Conservation (phyloP, 2,797 vertebrate genomes). For the Eulemur mongoz region DNA sequence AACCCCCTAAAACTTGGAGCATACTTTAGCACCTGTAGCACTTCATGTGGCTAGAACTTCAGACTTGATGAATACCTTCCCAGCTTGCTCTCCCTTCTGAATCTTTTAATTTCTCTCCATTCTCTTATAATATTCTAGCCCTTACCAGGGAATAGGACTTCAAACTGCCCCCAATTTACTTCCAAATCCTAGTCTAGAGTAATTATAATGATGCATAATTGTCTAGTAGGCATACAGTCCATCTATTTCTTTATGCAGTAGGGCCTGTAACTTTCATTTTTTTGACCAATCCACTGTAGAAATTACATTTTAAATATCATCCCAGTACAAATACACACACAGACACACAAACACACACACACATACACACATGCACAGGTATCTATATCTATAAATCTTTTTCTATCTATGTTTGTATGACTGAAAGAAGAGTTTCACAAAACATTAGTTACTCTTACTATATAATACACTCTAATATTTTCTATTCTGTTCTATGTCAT, state of each 20-base stretch:
- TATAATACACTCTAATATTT: slow-evolving; percentile 5
- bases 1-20: background rate
- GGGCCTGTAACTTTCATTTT: background rate
- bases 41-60: background rate
- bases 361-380: background rate
- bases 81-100: background rate
- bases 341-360: background rate
- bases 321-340: background rate
- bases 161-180: background rate
- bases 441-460: background rate
- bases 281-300: background rate
- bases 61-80: background rate
- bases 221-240: background rate
- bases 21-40: background rate
- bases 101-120: background rate
- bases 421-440: slow-evolving; percentile 33
- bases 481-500: background rate
- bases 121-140: background rate
- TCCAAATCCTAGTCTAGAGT: slow-evolving; percentile 20
- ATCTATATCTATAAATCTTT: background rate
- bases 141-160: background rate
- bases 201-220: background rate
- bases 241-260: background rate
- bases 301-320: background rate
- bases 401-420: background rate